These are phyloP conservation scores for Cyanoderma ruficeps DNA, from an alignment of 2,113 vertebrate genomes.

Conservation along the genomic window DNA sequence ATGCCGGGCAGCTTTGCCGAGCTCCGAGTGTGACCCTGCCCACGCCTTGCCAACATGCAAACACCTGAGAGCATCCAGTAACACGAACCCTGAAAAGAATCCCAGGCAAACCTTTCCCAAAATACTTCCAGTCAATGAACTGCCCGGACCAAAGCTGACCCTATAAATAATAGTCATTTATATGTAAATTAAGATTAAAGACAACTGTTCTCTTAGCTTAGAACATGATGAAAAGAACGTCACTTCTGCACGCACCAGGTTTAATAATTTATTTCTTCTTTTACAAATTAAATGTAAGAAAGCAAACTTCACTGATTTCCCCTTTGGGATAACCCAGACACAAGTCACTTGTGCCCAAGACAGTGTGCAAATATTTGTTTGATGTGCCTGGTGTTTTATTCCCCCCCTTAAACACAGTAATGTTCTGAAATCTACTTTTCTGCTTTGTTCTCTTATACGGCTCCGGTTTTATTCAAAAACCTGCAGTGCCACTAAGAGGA, in stretches of 20 bases:
- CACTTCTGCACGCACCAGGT: neutral
- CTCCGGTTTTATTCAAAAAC: neutral
- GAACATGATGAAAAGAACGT: neutral
- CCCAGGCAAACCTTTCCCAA: neutral
- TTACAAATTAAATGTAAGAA: neutral
- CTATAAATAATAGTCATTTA: neutral
- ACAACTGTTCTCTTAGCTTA: neutral
- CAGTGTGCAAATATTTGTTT: neutral
- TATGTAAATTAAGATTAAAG: neutral
- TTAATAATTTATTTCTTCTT: neutral
- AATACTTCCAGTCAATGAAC: neutral
- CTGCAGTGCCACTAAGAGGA: neutral
- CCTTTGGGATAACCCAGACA: neutral
- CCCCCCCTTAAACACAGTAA: neutral
- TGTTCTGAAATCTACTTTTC: neutral
- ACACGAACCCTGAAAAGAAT: neutral
- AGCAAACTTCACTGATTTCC: neutral
- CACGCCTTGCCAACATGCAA: neutral
- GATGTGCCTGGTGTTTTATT: neutral
- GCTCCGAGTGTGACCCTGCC: neutral
- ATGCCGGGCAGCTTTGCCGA: neutral
- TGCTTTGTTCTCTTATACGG: neutral
- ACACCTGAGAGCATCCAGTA: neutral
- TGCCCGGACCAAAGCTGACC: neutral
- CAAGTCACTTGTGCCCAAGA: neutral